Conservation (phyloP, 2,888 invertebrate species). For the Drosophila mettleri region DNA sequence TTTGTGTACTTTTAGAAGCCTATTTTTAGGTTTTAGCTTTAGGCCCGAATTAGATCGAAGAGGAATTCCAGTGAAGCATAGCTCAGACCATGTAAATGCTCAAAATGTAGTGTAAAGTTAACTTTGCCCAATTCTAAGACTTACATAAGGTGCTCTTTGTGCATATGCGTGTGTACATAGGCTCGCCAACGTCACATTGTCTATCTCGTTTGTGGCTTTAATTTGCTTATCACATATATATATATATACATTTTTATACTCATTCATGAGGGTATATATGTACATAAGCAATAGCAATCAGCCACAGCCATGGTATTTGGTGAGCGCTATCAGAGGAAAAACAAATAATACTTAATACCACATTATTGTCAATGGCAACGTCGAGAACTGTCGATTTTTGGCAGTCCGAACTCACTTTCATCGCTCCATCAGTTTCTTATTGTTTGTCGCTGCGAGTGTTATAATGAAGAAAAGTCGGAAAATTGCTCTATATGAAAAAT, state of each 20-base stretch:
- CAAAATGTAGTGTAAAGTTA: background rate
- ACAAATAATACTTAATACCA: slow-evolving; percentile 77
- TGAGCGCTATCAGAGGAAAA: slow-evolving; percentile 64
- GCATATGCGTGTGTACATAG: background rate
- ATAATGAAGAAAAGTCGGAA: background rate
- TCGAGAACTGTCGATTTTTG: slow-evolving; percentile 51
- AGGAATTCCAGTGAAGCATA: background rate
- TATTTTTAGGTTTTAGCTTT: background rate
- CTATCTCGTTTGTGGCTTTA: slow-evolving; percentile 71
- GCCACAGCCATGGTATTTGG: slow-evolving; percentile 42
- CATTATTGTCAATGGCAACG: slow-evolving; percentile 73
- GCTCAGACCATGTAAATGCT: background rate
- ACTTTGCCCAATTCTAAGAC: slow-evolving; percentile 8
- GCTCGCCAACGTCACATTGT: slow-evolving; percentile 62
- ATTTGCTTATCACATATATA: slow-evolving; percentile 70
- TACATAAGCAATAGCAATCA: slow-evolving; percentile 52
- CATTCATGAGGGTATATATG: slow-evolving; percentile 2
- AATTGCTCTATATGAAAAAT: background rate
- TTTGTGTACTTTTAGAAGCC: background rate
- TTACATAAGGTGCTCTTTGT: slow-evolving; percentile 17
- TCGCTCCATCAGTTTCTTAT: slow-evolving; percentile 37
- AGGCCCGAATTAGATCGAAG: background rate
- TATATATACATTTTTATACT: slow-evolving; percentile 12
- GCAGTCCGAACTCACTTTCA: slow-evolving; percentile 19
- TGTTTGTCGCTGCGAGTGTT: slow-evolving; percentile 23